Base-by-base conservation (phyloP, 2,797 vertebrate species). In the Gymnopithys bicolor region DNA sequence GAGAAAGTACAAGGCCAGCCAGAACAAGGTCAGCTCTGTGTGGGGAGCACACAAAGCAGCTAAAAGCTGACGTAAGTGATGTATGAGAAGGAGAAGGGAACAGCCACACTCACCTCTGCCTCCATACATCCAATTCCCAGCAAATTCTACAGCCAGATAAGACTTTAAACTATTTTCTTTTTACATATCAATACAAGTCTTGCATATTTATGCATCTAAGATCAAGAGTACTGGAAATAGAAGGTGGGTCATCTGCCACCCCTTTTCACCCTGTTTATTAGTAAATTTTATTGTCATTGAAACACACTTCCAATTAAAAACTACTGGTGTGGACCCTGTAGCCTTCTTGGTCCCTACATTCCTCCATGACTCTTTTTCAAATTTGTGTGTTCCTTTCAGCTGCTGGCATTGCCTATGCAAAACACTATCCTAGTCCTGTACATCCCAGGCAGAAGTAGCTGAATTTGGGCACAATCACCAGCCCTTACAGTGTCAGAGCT, bases 21-120 rank as follows among this genome's bases (percentile, higher is more conserved):
- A 95, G 94, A 95, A 93, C 93, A 96, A 96, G 96, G 92, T 95
- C 95, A 96, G 46, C 77, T 79, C 90, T 74, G 74, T n/a, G 33
- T 63, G 48, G 71, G 62, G 24, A 89, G 84, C 10, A 11, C 95
- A 78, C 35, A 55, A 90, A 90, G 83, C 45, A 66, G 90, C 16
- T 86, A 21, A 80, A 90, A 55, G 43, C 62, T 78, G 87, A 91
- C 5, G 19, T 68, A 85, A 95, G 66, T 19, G 35, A 69, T 81
- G 58, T 73, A 4, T 30, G 28, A 35, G 69, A 92, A 19, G 51
- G 15, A 84, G 80, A 89, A 93, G 18, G 16, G n/a, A 88, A 78
- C 25, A 84, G 67, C 10, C 60, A 84, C 56, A 77, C 33, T 82
- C 22, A 74, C 12, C 58, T 89, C 71, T 87, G 33, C 60, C 74